phyloP scores from a whole-genome alignment of 1,140 invertebrate genomes.

The Apocrypta bakeri region DNA sequence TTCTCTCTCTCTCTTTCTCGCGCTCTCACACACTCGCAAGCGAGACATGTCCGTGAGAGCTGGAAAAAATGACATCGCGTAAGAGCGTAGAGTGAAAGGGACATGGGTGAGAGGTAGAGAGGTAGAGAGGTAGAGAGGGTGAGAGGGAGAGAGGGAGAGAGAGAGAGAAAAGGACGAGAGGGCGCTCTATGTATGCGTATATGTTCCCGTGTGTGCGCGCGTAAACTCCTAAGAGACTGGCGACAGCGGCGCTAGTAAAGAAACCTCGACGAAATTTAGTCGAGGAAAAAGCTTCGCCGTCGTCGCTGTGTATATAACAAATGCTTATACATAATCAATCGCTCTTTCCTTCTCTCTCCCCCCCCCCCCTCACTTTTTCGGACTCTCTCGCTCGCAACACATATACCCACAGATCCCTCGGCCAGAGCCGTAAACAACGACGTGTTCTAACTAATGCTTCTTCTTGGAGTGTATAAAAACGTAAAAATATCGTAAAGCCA shows the following conservation, averaged over 20 bases:
- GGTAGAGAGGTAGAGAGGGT: too few species aligned
- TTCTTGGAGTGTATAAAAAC: background rate
- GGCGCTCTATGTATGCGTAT: background rate
- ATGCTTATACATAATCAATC: slow-evolving; percentile 3
- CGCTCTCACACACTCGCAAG: slow-evolving; percentile 13
- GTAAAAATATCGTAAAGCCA: background rate
- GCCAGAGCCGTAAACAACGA: background rate
- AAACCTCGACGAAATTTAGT: slow-evolving; percentile 29
- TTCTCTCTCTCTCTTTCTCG: slow-evolving; percentile 13
- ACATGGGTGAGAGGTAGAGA: background rate
- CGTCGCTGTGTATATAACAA: background rate
- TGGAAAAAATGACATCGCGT: slow-evolving; percentile 40
- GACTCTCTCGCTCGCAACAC: background rate
- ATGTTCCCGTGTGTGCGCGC: background rate
- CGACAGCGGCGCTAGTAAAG: background rate
- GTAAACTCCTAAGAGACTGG: background rate
- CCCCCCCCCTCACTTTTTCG: background rate
- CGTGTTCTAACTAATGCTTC: background rate
- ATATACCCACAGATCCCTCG: background rate
- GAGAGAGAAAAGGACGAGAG: slow-evolving; percentile 17
- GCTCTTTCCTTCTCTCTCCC: too few species aligned
- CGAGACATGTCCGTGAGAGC: slow-evolving; percentile 19
- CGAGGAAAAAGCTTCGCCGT: background rate
- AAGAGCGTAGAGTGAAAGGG: slow-evolving; percentile 37
- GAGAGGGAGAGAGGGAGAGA: slow-evolving; percentile 2